Evolutionary conservation across 2,113 vertebrate genomes (phyloP), one percentile per base, ranked within the genome.

Genomic region (Tretioscincus oriximinensis): DNA sequence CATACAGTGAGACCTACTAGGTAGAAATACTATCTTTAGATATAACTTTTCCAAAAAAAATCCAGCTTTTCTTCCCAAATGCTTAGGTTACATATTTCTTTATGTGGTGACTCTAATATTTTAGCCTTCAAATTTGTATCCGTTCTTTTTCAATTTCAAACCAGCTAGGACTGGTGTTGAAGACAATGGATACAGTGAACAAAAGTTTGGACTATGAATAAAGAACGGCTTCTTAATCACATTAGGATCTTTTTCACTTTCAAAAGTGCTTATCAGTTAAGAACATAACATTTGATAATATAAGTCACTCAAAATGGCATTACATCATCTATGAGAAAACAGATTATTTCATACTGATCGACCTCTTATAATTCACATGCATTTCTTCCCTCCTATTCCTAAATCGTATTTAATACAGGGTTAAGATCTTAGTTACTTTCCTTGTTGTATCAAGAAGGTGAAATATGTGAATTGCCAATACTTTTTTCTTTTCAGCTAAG

Each of bases 401-500:
- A 71, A 73, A 61, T 2, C 26, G 0, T 65, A 64, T 58, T 16
- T 45, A 60, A 80, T 35, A 35, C 61, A 24, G 12, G 73, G 51
- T 22, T 69, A 71, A 85, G 49, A 60, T 73, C 49, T 63, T 0
- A 1, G 74, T 79, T 81, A 86, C 3, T 65, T 87, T 84, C 72
- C 85, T 26, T 45, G 66, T 87, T 67, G 85, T 85, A 85, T 65
- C 66, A 51, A 51, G 49, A 51, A 51, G 49, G 49, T 51, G 49
- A 14, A 51, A 51, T 51, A 74, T 1, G 72, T n/a, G 72, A 84
- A 76, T 60, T 73, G 66, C 47, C 22, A 54, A 88, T 58, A 65
- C 14, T 87, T 74, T 77, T 88, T 80, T 74, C 75, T 88, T 80
- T 41, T 45, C 78, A 41, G 11, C 1, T 29, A 77, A 88, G 28